Base-by-base conservation (phyloP, 2,888 invertebrate genomes). In the Mythimna lalbum region DNA sequence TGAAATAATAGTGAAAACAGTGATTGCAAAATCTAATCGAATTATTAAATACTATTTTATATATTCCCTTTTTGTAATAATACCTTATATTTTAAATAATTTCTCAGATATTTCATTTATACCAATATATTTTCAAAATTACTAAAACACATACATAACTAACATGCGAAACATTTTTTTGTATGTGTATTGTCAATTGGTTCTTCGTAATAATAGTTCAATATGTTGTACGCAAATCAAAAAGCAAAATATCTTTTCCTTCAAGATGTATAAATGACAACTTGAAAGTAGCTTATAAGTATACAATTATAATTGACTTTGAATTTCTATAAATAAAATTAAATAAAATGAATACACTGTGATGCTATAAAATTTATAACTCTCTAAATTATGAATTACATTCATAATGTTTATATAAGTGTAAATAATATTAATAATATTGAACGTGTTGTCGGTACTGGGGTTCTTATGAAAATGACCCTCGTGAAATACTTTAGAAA, bases 301-400 rank as follows among this genome's bases (percentile, higher is more conserved):
- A 79, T 69, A 60, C 76, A 62, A 71, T 75, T 80, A 36, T 68
- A 75, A 69, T 63, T 70, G 65, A 83, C 60, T 75, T 73, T 80
- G 63, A 79, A 82, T 80, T 82, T 79, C 76, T 80, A 80, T 78
- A 65, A 81, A 72, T 75, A 73, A 72, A 72, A 43, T 78, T 75
- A 83, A 86, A 72, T 84, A 65, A 88, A 87, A 92, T 90, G 90
- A 94, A 94, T 93, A 93, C 93, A 95, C 95, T 95, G 95, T 95
- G 95, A 95, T 95, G 94, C 93, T 95, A 94, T 91, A 83, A 92
- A 92, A 90, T 85, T 86, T 88, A 85, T 86, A 77, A 87, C 74
- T 85, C 78, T 81, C 78, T 86, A 81, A 76, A 80, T 81, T 86
- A 83, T 85, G 78, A 82, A 86, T 83, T 56, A 83, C 67, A 82